These are phyloP conservation scores for Musca vetustissima DNA, from an alignment of 1,140 invertebrate genomes.

Conservation along the genomic window DNA sequence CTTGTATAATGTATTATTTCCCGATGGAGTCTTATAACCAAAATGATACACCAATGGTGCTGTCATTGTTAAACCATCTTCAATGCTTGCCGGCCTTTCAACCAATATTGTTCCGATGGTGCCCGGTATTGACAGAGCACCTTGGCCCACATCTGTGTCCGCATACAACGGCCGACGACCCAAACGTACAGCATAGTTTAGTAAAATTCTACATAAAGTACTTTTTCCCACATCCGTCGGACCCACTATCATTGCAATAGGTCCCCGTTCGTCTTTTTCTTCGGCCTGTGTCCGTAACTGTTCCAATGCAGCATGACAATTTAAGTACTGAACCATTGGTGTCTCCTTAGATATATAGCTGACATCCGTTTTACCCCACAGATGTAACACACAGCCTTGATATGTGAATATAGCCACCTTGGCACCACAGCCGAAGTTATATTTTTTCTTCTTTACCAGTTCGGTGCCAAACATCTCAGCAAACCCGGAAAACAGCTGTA, in stretches of 20 bases:
- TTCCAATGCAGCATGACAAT: conserved; percentile 93
- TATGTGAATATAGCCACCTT: conserved; percentile 97
- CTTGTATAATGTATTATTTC: conserved; percentile 86
- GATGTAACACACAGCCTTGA: conserved; percentile 86
- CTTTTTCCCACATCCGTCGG: conserved; percentile 96
- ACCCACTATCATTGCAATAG: conserved; percentile 89
- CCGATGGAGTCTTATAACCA: conserved; percentile 78
- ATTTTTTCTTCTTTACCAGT: conserved; percentile 89
- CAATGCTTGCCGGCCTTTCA: conserved; percentile 86
- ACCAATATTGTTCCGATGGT: conserved; percentile 87
- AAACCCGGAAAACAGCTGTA: conserved; percentile 78
- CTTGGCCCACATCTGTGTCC: conserved; percentile 96
- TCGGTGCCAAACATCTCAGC: conserved; percentile 98
- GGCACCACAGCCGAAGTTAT: conserved; percentile 85
- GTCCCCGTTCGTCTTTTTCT: conserved; percentile 72
- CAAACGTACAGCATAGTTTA: conserved; percentile 93
- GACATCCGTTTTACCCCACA: conserved; percentile 86
- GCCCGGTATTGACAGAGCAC: conserved; percentile 88
- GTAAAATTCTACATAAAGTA: conserved; percentile 82
- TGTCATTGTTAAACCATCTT: conserved; percentile 90
- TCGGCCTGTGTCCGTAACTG: conserved; percentile 80
- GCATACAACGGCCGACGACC: conserved; percentile 86
- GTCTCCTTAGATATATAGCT: conserved; percentile 95
- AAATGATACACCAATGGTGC: conserved; percentile 93
- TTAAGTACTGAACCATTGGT: conserved; percentile 84